Base-by-base conservation (phyloP, 35 echinoderm and acorn worm genomes). In the Nesometra sesokonis region DNA sequence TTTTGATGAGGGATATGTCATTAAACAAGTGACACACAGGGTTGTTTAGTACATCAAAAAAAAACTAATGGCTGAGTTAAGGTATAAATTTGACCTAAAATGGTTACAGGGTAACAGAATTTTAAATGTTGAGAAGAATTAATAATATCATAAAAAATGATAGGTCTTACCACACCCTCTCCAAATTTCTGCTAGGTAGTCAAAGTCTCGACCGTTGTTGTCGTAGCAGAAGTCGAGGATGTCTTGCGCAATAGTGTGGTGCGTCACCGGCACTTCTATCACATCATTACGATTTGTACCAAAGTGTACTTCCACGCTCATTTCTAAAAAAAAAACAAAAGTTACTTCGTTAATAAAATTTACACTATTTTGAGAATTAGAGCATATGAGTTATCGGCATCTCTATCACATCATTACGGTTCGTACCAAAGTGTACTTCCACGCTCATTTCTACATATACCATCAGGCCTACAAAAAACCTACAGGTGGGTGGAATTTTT, bases 231-330 rank as follows among this genome's bases (percentile, higher is more conserved):
- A 87, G 40, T 97, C 95, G 77, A 97, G 77, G 30, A 97, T 87
- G 90, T 97, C 95, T 39, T 87, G 83, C 52, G 92, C 93, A 21
- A 87, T 93, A 79, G 95, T 97, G 35, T 94, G 92, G 38, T 92
- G 95, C 11, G 90, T 92, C 34, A 97, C 87, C 47, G 95, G 95
- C 31, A 97, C 79, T 40, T 97, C 95, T 8, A 84, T 84, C 15
- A 89, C 87, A 13, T 67, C 84, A 30, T 91, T 90, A 36, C 83
- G 77, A 47, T 88, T 91, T 34, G 91, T 89, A 86, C 87, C 91
- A 37, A 97, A 83, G 47, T 94, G 88, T 27, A 97, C 95, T 37
- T 91, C 88, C 57, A 97, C 35, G 43, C 93, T 97, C 95, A 97
- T 93, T 89, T 97, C 37, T 84, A 84, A 35, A 47, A 46, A 47